phyloP scores from a whole-genome alignment of 2,113 vertebrate genomes.

The Suricata suricatta region DNA sequence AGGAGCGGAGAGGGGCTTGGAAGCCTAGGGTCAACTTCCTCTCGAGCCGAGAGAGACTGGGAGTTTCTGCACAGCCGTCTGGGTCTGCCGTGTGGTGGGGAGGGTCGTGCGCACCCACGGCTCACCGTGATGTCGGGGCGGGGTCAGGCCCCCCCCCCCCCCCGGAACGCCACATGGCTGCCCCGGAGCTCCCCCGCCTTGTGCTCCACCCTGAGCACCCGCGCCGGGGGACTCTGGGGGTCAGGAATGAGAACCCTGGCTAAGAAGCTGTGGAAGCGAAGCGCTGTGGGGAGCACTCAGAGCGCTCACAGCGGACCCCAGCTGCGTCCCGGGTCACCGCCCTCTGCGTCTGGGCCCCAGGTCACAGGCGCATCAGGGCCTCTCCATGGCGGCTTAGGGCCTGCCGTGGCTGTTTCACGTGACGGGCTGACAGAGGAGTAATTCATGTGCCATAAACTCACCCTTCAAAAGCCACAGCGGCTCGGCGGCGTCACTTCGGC shows the following conservation, averaged over 20 bases:
- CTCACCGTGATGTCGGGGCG: not conserved
- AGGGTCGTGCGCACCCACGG: not conserved
- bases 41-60: not conserved
- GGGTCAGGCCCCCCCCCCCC: too few species aligned
- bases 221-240: not conserved
- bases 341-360: not conserved
- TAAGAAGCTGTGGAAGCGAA: not conserved
- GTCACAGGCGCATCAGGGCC: not conserved
- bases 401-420: not conserved
- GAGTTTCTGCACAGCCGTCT: not conserved
- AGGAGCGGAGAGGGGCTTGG: too few species aligned
- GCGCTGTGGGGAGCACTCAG: not conserved
- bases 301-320: not conserved
- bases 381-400: too few species aligned
- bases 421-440: too few species aligned
- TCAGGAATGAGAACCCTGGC: not conserved
- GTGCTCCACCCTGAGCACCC: not conserved
- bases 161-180: not conserved
- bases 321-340: fast-evolving
- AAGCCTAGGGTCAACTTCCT: not conserved
- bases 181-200: not conserved
- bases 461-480: not conserved
- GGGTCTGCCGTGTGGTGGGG: not conserved
- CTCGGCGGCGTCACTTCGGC: too few species aligned
- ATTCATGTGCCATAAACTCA: not conserved